Conservation (phyloP, 2,113 vertebrate species). For the Tragelaphus buxtoni region DNA sequence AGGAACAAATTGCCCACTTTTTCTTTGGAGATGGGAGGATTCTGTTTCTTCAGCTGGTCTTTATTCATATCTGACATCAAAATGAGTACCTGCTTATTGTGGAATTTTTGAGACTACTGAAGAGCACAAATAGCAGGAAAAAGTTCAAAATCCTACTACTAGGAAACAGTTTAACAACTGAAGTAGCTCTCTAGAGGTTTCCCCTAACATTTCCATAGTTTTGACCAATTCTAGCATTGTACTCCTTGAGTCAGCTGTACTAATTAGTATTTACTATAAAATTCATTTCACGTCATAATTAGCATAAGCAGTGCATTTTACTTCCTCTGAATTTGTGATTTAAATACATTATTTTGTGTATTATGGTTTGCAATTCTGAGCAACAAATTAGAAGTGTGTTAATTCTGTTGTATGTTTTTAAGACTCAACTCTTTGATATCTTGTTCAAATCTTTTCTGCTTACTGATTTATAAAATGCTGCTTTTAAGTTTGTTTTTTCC, state of each 20-base stretch:
- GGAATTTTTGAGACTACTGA: background rate
- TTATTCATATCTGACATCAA: slow-evolving; percentile 5
- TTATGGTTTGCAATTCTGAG: background rate
- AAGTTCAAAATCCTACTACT: background rate
- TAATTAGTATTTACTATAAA: background rate
- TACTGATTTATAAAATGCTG: background rate
- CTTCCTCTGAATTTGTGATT: background rate
- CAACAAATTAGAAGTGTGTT: background rate
- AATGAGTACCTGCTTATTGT: slow-evolving; percentile 10
- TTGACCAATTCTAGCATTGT: slow-evolving; percentile 10
- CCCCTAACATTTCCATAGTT: background rate
- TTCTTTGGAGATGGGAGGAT: background rate
- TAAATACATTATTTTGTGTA: slow-evolving; percentile 35
- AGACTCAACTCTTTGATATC: background rate
- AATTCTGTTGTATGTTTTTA: slow-evolving; percentile 36
- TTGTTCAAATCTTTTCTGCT: background rate
- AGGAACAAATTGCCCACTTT: background rate
- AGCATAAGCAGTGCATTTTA: background rate
- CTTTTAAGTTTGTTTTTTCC: background rate
- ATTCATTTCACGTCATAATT: background rate
- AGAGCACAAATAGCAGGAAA: background rate
- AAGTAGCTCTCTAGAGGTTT: background rate
- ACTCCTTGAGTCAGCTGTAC: background rate
- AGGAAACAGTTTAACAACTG: background rate
- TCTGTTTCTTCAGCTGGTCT: background rate